Evolutionary conservation across 1,140 invertebrate species (phyloP), one percentile per base, ranked within the genome.

Genomic region (Metaphire vulgaris): DNA sequence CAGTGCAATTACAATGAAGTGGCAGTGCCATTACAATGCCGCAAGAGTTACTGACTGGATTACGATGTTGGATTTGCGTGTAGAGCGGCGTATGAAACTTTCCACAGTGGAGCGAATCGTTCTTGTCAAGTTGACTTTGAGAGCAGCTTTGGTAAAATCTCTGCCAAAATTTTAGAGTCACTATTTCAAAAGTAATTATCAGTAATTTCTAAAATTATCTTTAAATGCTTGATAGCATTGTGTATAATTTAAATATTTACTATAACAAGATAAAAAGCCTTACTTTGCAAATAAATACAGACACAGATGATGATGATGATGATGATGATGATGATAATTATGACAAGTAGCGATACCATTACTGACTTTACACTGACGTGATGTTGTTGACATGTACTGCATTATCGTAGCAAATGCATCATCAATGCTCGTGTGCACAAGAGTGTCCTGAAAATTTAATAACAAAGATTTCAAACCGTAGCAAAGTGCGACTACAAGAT

Each of bases 321-420:
- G n/a, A n/a, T n/a, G n/a, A n/a, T n/a, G n/a, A n/a, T n/a, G n/a
- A n/a, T n/a, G n/a, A n/a, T n/a, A n/a, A n/a, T n/a, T n/a, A n/a
- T n/a, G n/a, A n/a, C n/a, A n/a, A n/a, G n/a, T n/a, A n/a, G n/a
- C n/a, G n/a, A 56, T 21, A 56, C 41, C 41, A 56, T 56, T 56
- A 67, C 76, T 34, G n/a, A 79, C 79, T 69, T 79, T 79, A 66
- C 79, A 79, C 33, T 79, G 67, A 41, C 73, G 65, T 28, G 76
- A 72, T 31, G 79, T 78, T 1, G 69, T 34, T 41, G 79, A 78
- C 77, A 79, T 76, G 28, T 76, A 78, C 66, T 79, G 76, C 34
- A 79, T 31, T 0, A 79, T 68, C n/a, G 77, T 71, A 31, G 77
- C 70, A 72, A 79, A 76, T 12, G 79, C 79, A 76, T 79, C 79